A percentile compares a stretch with the other conserved stretches of the same genome.
phyloP scores from a whole-genome alignment of 2,888 invertebrate species.

The Microdon myrmicae region DNA sequence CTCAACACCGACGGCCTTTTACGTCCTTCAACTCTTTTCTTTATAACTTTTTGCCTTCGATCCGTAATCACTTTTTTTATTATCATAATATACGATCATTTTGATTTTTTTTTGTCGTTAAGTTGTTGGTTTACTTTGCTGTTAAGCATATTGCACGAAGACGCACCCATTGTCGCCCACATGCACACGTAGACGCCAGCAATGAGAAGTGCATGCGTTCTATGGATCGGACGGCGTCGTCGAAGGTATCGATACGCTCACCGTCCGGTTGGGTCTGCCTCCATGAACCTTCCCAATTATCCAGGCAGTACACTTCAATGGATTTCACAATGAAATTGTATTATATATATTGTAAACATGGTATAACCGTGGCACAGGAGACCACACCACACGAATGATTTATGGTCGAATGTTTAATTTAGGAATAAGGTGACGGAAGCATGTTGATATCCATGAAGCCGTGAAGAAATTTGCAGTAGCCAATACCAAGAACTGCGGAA shows the following conservation, averaged over 20 bases:
- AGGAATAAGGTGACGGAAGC: constrained; percentile 41
- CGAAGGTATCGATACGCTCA: too few species aligned
- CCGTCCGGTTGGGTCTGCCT: constrained; percentile 30
- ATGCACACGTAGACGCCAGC: constrained; percentile 38
- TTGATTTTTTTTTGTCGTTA: not conserved
- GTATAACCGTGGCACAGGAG: constrained; percentile 16
- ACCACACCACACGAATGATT: constrained; percentile 48
- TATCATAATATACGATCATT: not conserved
- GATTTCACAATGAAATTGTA: constrained; percentile 42
- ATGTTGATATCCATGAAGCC: constrained; percentile 30
- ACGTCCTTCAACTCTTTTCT: constrained; percentile 39
- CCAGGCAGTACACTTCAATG: constrained; percentile 49
- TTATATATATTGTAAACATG: constrained; percentile 14
- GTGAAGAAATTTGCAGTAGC: too few species aligned
- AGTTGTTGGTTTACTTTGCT: not conserved
- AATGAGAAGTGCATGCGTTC: constrained; percentile 26
- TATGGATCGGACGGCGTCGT: constrained; percentile 14
- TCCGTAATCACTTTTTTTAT: constrained; percentile 1
- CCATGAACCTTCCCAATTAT: constrained; percentile 45
- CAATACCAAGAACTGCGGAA: too few species aligned
- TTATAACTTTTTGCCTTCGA: constrained; percentile 5
- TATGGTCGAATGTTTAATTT: constrained; percentile 35
- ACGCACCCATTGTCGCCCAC: constrained; percentile 49
- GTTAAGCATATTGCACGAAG: constrained; percentile 29
- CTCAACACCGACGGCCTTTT: constrained; percentile 46